Evolutionary conservation across 2,113 vertebrate species (phyloP).

Genomic region (Lampris incognitus): DNA sequence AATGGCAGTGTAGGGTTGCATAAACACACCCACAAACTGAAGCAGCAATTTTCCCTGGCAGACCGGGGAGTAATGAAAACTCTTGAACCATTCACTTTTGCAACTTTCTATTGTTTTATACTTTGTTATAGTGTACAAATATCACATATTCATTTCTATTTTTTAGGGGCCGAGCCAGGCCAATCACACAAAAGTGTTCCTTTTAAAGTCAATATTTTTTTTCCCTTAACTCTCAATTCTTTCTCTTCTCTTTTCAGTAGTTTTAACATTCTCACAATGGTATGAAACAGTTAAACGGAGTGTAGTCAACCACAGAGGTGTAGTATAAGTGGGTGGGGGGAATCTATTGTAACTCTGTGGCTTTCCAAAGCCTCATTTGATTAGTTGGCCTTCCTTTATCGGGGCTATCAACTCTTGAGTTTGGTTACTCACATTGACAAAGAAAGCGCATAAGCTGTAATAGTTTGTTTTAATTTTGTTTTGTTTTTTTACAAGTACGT

Average conservation of each 20-base stretch:
- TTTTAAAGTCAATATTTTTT: slow-evolving; percentile 8
- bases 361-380: slow-evolving; percentile 48
- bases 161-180: not conserved
- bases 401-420: slow-evolving; percentile 26
- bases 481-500: not conserved
- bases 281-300: slow-evolving; percentile 40
- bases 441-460: not conserved
- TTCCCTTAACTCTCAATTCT: slow-evolving; percentile 16
- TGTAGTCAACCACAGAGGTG: slow-evolving; percentile 26
- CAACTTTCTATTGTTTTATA: slow-evolving; percentile 49
- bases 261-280: slow-evolving; percentile 5
- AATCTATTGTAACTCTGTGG: slow-evolving; percentile 50
- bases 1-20: slow-evolving; percentile 84
- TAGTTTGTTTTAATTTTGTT: not conserved
- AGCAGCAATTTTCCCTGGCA: slow-evolving; percentile 82
- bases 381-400: slow-evolving; percentile 20
- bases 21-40: slow-evolving; percentile 83
- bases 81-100: slow-evolving; percentile 61
- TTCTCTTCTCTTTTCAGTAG: slow-evolving; percentile 17
- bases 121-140: slow-evolving; percentile 46
- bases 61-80: slow-evolving; percentile 65
- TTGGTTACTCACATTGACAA: slow-evolving; percentile 15
- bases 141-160: not conserved
- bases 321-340: slow-evolving; percentile 55
- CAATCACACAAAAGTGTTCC: not conserved